These are phyloP conservation scores for Anguilla rostrata DNA, from an alignment of 2,113 vertebrate genomes.

Conservation along the genomic window DNA sequence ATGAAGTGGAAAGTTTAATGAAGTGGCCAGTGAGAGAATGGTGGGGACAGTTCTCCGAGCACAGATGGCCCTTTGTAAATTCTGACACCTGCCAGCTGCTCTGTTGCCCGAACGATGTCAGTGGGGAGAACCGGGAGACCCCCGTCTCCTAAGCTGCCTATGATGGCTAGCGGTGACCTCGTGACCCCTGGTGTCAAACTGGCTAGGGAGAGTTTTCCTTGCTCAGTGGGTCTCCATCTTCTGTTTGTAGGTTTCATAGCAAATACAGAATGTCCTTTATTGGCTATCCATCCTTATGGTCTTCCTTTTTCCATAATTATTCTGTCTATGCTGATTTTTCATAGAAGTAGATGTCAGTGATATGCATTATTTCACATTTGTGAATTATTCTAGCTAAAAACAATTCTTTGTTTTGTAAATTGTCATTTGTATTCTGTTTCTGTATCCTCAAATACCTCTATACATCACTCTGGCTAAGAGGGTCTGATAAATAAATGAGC, in stretches of 20 bases:
- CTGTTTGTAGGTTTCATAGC: conserved; percentile 49
- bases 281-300: not conserved
- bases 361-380: not conserved
- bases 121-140: conserved; percentile 38
- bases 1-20: conserved; percentile 79
- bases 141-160: conserved; percentile 79
- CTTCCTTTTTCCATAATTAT: not conserved
- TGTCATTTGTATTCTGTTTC: no score
- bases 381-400: no score
- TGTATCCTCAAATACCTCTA: no score
- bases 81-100: conserved; percentile 99
- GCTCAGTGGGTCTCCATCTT: conserved; percentile 62
- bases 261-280: not conserved
- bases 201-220: conserved; percentile 70
- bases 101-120: conserved; percentile 73
- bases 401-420: no score
- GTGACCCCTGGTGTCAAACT: conserved; percentile 77
- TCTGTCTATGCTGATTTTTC: not conserved
- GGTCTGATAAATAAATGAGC: not conserved
- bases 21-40: conserved; percentile 77
- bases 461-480: not conserved
- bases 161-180: conserved; percentile 71
- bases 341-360: not conserved
- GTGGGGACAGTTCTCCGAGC: conserved; percentile 78
- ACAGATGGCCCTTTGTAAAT: conserved; percentile 98